A percentile compares a stretch with the other conserved stretches of the same genome.
These are phyloP conservation scores for Platycercus adscitus DNA, from an alignment of 2,113 vertebrate species.

Conservation along the genomic window DNA sequence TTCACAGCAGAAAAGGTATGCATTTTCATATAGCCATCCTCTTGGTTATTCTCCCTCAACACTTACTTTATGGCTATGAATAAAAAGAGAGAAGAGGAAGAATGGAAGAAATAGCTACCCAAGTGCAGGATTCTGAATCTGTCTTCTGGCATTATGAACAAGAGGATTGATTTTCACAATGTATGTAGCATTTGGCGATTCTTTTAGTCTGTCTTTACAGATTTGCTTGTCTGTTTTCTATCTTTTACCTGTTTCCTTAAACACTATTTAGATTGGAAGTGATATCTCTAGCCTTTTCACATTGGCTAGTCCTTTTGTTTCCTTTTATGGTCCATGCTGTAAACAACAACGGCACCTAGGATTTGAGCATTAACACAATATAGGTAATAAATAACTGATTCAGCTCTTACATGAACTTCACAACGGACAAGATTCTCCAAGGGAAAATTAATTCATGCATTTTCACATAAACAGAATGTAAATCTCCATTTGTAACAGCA, in stretches of 20 bases:
- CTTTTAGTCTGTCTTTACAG: neutral
- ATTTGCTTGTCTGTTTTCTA: neutral
- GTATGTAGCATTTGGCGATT: neutral
- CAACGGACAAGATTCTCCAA: neutral
- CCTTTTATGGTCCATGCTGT: neutral
- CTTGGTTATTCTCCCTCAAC: neutral
- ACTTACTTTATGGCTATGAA: neutral
- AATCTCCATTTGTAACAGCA: neutral
- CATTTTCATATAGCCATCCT: neutral
- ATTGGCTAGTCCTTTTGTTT: neutral
- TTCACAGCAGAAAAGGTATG: neutral
- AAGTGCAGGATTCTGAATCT: neutral
- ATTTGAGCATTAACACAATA: fast-evolving
- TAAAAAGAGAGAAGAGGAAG: neutral
- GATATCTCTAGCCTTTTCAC: neutral
- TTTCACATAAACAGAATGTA: neutral
- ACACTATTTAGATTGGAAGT: neutral
- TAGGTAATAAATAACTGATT: neutral
- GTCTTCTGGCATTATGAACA: neutral
- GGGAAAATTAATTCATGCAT: neutral
- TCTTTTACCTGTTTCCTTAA: neutral
- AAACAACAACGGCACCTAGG: neutral
- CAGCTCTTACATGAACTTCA: neutral
- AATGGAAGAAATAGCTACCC: neutral
- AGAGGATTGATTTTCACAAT: neutral